phyloP scores from a whole-genome alignment of 2,113 vertebrate species.

The Corapipo altera region DNA sequence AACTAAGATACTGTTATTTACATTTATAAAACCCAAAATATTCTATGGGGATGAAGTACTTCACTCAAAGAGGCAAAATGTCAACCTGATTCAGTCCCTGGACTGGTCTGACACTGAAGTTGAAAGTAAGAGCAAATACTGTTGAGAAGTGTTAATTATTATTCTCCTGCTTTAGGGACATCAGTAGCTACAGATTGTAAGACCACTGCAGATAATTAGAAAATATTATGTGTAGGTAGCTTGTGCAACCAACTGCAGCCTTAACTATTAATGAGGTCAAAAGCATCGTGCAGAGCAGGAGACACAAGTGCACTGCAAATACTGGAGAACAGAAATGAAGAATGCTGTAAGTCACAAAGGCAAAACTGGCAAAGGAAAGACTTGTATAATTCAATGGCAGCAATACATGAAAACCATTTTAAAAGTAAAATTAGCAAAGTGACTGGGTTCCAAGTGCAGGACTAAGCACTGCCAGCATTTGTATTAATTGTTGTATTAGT shows the following conservation, averaged over 20 bases:
- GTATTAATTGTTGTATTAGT: neutral
- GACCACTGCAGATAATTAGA: neutral
- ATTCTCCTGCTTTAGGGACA: neutral
- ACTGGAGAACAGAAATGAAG: neutral
- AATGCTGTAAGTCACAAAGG: neutral
- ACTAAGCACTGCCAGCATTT: rapidly evolving
- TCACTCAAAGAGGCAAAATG: neutral
- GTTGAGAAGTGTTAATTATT: neutral
- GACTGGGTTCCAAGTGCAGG: neutral
- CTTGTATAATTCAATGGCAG: neutral
- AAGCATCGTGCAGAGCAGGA: neutral
- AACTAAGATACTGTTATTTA: neutral
- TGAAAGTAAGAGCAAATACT: neutral
- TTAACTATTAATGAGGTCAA: neutral
- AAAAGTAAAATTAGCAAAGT: neutral
- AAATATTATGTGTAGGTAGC: neutral
- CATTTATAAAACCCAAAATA: neutral
- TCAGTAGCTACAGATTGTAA: neutral
- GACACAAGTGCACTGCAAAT: neutral
- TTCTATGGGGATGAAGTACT: neutral
- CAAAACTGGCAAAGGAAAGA: neutral
- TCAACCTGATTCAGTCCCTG: neutral
- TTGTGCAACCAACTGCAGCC: neutral
- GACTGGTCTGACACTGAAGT: neutral
- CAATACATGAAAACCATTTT: neutral